These are phyloP conservation scores for Caenorhabditis parvicauda DNA, from an alignment of 2,888 invertebrate species.

Conservation along the genomic window DNA sequence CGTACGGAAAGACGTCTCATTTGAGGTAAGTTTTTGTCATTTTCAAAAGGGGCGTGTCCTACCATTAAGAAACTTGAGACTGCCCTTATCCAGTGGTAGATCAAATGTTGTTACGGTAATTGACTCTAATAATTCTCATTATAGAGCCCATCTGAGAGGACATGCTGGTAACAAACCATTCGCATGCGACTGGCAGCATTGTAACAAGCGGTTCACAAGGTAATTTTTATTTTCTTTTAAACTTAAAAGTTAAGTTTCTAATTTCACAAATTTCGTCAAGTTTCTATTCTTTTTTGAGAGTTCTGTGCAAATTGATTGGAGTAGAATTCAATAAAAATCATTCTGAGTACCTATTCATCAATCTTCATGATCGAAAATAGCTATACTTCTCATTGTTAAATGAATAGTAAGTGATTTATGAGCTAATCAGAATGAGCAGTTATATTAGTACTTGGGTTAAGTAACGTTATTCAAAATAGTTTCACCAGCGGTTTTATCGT, in stretches of 20 bases:
- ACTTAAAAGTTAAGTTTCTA: not conserved
- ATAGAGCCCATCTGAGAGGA: slow-evolving; percentile 36
- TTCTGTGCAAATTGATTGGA: no score
- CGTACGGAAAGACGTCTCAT: slow-evolving; percentile 46
- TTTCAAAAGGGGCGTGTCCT: not conserved
- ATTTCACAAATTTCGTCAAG: not conserved
- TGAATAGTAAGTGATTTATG: not conserved
- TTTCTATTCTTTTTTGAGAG: slow-evolving; percentile 1
- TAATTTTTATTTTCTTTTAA: slow-evolving; percentile 6
- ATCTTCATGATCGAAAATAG: no score
- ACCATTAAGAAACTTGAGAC: not conserved
- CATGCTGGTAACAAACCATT: slow-evolving; percentile 60
- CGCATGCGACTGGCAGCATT: slow-evolving; percentile 58
- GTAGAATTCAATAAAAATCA: no score
- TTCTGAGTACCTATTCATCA: no score
- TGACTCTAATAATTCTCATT: no score
- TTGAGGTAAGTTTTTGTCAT: slow-evolving; percentile 5
- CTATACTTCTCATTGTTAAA: no score
- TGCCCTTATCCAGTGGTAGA: no score
- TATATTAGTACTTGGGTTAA: slow-evolving; percentile 9
- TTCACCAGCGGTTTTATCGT: no score
- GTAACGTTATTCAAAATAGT: no score
- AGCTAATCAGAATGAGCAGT: not conserved
- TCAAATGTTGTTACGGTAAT: no score
- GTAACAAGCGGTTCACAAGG: slow-evolving; percentile 59